Conservation (phyloP, 2,888 invertebrate species). For the Sabatieria punctata region DNA sequence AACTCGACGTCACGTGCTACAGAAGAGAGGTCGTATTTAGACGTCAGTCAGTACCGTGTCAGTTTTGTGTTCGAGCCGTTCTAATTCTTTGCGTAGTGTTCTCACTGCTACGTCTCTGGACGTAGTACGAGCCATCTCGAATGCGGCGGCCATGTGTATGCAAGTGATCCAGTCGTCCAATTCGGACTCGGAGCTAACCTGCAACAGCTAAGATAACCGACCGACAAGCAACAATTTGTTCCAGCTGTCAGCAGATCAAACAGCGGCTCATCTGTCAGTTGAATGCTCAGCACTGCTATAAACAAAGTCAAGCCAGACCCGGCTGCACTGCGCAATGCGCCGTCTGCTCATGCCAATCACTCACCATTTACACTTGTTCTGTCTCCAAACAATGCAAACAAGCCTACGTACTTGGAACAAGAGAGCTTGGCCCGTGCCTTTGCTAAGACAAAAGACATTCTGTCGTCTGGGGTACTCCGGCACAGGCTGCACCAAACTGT, state of each 20-base stretch:
- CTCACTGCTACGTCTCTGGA: constrained; percentile 2
- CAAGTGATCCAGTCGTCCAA: constrained; percentile 5
- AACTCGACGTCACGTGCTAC: no score
- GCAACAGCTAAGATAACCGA: no score
- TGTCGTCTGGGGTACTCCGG: constrained; percentile 97
- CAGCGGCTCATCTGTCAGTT: no score
- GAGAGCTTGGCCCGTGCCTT: constrained; percentile 92
- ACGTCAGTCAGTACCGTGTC: constrained; percentile 7
- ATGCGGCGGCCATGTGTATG: constrained; percentile 8
- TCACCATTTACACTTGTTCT: no score
- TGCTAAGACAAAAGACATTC: constrained; percentile 92
- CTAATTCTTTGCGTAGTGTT: constrained; percentile 2
- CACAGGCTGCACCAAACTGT: constrained; percentile 79
- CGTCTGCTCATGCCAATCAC: no score
- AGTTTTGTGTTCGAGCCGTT: constrained; percentile 6
- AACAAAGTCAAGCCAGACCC: no score
- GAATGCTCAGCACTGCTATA: no score
- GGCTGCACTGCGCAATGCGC: no score
- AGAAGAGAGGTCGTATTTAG: no score
- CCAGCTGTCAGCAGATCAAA: no score
- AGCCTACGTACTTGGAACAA: constrained; percentile 65
- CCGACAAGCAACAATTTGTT: no score
- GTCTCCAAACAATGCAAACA: not conserved
- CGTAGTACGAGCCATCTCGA: not conserved
- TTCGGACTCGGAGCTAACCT: constrained; percentile 9